Evolutionary conservation across 2,113 vertebrate genomes (phyloP).

Genomic region (Crotalus viridis): DNA sequence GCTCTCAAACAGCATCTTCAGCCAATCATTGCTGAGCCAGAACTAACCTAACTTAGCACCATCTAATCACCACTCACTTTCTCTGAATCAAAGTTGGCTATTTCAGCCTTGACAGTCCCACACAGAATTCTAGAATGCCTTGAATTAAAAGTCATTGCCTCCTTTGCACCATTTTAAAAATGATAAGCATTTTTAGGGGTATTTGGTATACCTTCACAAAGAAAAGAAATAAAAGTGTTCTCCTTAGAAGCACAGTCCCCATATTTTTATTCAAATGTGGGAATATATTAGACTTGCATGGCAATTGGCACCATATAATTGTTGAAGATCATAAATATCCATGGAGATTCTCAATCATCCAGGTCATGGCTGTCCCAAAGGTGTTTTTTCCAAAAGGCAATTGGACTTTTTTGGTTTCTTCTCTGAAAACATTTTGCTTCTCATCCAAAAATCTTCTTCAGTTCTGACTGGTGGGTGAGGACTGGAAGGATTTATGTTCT

Average conservation of each 20-base stretch:
- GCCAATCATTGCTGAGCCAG: background rate
- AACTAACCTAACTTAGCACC: background rate
- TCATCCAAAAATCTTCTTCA: background rate
- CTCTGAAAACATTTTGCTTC: background rate
- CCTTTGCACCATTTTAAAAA: background rate
- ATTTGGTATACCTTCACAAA: background rate
- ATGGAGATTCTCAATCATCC: background rate
- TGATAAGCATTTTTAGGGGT: background rate
- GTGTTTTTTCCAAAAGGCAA: background rate
- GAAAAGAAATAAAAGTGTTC: background rate
- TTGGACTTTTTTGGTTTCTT: background rate
- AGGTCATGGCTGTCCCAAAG: background rate
- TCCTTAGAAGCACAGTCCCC: background rate
- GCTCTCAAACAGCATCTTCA: background rate
- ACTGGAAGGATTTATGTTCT: background rate
- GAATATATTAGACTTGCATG: background rate
- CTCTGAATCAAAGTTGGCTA: background rate
- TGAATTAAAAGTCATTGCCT: background rate
- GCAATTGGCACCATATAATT: background rate
- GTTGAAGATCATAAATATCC: background rate
- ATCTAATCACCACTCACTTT: background rate
- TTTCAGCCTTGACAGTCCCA: background rate
- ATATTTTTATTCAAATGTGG: background rate
- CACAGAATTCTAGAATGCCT: background rate
- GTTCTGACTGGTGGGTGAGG: background rate